These are phyloP conservation scores for Stenotaenia linearis DNA, from an alignment of 2,888 invertebrate genomes.

Conservation along the genomic window DNA sequence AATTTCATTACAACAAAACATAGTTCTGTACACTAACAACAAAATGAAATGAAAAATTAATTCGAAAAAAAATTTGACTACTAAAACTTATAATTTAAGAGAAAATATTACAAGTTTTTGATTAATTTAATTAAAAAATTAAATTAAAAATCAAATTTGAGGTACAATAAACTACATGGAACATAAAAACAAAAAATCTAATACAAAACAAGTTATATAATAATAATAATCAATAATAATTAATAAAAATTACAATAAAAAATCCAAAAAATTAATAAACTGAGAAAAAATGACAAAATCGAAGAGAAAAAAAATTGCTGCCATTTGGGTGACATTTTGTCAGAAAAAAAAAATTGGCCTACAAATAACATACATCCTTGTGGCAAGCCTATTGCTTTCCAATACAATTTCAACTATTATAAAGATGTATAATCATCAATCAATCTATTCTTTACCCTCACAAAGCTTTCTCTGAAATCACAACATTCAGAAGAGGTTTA, in stretches of 20 bases:
- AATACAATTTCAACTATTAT: neutral
- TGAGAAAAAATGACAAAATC: too few species aligned
- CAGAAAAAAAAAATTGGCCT: neutral
- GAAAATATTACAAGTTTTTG: neutral
- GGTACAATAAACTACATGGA: neutral
- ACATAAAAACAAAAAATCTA: neutral
- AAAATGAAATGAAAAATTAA: neutral
- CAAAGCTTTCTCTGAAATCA: neutral
- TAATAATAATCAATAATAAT: neutral
- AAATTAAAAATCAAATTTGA: neutral
- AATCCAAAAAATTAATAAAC: too few species aligned
- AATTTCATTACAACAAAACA: slow-evolving; percentile 17
- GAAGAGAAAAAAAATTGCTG: neutral
- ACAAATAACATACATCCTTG: neutral
- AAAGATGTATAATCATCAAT: too few species aligned
- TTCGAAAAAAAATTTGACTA: neutral
- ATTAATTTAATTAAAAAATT: neutral
- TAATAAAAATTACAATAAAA: too few species aligned
- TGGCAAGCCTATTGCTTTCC: too few species aligned
- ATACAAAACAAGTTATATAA: neutral
- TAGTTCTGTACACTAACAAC: slow-evolving; percentile 6
- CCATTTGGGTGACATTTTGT: neutral
- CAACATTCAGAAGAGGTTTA: neutral
- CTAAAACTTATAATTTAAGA: neutral
- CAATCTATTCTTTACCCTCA: neutral